These are phyloP conservation scores for Galerucella pusilla DNA, from an alignment of 2,888 invertebrate species.

Conservation along the genomic window DNA sequence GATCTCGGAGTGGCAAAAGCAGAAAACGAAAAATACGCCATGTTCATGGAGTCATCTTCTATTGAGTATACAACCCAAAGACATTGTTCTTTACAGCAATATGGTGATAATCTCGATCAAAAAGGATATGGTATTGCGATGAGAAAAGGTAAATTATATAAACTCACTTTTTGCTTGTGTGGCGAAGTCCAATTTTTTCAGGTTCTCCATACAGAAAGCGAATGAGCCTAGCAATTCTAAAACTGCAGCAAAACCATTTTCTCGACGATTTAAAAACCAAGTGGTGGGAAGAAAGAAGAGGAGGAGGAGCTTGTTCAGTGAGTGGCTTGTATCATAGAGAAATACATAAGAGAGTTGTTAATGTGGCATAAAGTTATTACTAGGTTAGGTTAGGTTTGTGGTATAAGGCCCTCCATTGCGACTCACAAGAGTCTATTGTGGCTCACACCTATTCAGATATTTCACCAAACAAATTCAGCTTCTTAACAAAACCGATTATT, in stretches of 20 bases:
- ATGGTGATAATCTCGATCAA: conserved; percentile 54
- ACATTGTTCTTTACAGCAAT: conserved; percentile 52
- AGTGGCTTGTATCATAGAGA: conserved; percentile 45
- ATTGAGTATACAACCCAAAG: conserved; percentile 56
- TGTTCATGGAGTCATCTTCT: conserved; percentile 58
- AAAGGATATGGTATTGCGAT: conserved; percentile 60
- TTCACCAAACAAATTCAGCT: too few species aligned
- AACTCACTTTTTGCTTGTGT: background rate
- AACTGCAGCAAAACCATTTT: conserved; percentile 78
- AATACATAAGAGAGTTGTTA: too few species aligned
- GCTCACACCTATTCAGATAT: too few species aligned
- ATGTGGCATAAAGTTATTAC: too few species aligned
- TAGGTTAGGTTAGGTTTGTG: too few species aligned
- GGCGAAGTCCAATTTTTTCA: conserved; percentile 42
- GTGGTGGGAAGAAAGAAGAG: conserved; percentile 84
- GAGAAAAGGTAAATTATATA: conserved; percentile 51
- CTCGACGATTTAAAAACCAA: conserved; percentile 76
- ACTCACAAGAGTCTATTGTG: too few species aligned
- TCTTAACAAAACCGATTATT: too few species aligned
- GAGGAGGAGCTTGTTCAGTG: conserved; percentile 74
- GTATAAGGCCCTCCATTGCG: too few species aligned
- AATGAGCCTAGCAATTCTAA: conserved; percentile 78
- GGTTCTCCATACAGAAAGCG: conserved; percentile 74
- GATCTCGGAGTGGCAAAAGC: conserved; percentile 47
- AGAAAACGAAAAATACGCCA: conserved; percentile 51